Conservation (phyloP, 2,797 vertebrate genomes). For the Muscicapa comitata region DNA sequence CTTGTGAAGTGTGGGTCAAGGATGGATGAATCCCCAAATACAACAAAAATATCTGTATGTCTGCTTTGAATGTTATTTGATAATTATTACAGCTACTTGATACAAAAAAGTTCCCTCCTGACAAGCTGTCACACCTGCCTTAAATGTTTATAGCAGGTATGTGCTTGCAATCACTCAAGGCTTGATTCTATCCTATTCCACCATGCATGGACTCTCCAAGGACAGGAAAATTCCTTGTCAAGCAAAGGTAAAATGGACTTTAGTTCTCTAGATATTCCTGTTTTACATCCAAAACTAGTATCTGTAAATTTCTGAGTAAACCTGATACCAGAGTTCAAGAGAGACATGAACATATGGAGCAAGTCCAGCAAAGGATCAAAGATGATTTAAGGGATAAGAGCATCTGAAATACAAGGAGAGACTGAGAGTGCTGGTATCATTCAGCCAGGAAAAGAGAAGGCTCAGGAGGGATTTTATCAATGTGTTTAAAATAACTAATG, state of each 20-base stretch:
- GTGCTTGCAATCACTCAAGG: background rate
- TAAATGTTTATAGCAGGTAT: background rate
- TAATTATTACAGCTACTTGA: background rate
- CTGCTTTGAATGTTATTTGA: background rate
- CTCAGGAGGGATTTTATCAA: background rate
- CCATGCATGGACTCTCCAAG: background rate
- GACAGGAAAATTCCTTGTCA: background rate
- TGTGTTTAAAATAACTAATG: background rate
- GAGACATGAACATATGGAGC: background rate
- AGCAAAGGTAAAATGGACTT: background rate
- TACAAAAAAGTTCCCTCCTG: background rate
- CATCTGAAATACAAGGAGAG: background rate
- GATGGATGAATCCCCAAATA: background rate
- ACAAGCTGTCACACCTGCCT: background rate
- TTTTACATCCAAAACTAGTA: background rate
- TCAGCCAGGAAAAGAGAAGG: background rate
- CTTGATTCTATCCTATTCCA: background rate
- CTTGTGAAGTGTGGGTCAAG: background rate
- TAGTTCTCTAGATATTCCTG: background rate
- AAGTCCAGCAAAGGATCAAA: background rate
- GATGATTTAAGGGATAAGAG: background rate
- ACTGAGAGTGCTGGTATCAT: background rate
- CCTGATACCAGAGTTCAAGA: background rate
- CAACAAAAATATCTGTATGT: background rate
- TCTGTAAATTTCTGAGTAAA: background rate